These are phyloP conservation scores for Halocynthia roretzi DNA, from an alignment of 23 tunicate genomes.

Conservation along the genomic window DNA sequence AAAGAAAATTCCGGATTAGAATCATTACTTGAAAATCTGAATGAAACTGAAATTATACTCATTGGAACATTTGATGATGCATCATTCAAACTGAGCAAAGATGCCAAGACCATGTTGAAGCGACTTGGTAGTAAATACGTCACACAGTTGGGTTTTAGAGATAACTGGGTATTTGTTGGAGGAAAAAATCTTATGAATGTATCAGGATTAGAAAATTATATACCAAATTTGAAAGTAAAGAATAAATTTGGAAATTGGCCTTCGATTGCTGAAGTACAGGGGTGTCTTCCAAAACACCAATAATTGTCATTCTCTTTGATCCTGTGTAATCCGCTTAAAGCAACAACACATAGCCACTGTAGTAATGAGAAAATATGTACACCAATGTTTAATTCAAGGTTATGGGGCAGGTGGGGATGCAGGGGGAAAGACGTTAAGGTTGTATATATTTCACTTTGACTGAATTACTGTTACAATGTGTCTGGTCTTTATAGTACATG, in stretches of 20 bases:
- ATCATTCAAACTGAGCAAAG: constrained; percentile 73
- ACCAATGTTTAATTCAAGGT: too few species aligned
- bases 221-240: constrained; percentile 44
- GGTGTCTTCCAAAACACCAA: too few species aligned
- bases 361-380: too few species aligned
- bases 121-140: constrained; percentile 55
- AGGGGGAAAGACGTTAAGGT: too few species aligned
- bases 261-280: too few species aligned
- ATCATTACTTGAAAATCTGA: constrained; percentile 45
- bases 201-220: constrained; percentile 50
- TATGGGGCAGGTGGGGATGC: too few species aligned
- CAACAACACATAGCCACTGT: too few species aligned
- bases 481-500: too few species aligned
- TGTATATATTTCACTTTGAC: too few species aligned
- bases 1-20: constrained; percentile 90
- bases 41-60: constrained; percentile 57
- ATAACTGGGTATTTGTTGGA: constrained; percentile 95
- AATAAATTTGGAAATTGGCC: constrained; percentile 99
- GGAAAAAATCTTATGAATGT: constrained; percentile 53
- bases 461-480: too few species aligned
- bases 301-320: too few species aligned
- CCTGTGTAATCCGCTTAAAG: too few species aligned
- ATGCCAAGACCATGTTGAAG: constrained; percentile 49
- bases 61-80: constrained; percentile 90
- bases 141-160: constrained; percentile 63